Percentiles rank a stretch among this genome's conserved stretches.
Evolutionary conservation across 1,140 invertebrate species (phyloP).

Genomic region (Aphelenchoides besseyi): DNA sequence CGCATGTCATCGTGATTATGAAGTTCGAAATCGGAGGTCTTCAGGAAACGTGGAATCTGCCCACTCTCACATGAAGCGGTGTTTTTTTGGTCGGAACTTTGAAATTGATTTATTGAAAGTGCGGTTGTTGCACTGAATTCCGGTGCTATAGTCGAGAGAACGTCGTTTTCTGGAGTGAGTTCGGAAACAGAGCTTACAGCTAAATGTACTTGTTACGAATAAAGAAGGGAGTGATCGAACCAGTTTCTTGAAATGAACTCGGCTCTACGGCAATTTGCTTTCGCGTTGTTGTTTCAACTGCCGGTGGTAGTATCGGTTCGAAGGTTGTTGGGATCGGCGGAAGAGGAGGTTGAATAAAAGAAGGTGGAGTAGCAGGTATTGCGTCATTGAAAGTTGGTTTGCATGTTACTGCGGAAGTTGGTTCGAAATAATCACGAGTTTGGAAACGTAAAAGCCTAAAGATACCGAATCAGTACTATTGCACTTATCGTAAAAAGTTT

Average conservation of each 20-base stretch:
- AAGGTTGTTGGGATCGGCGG: conserved; percentile 12
- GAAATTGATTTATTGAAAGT: neutral
- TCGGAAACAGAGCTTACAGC: neutral
- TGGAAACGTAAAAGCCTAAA: conserved; percentile 58
- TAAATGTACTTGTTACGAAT: neutral
- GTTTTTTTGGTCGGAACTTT: neutral
- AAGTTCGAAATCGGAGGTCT: conserved; percentile 55
- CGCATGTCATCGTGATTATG: conserved; percentile 50
- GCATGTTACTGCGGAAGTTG: conserved; percentile 54
- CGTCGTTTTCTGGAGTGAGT: conserved; percentile 14
- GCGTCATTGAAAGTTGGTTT: conserved; percentile 19
- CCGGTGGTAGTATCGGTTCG: neutral
- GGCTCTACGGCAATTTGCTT: neutral
- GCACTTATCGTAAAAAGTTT: neutral
- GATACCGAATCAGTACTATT: neutral
- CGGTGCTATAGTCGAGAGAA: neutral
- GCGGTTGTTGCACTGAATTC: neutral
- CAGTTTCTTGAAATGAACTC: conserved; percentile 8
- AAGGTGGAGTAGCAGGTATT: neutral
- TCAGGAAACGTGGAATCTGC: conserved; percentile 46
- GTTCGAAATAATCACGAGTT: conserved; percentile 62
- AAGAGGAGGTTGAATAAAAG: neutral
- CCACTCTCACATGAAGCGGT: conserved; percentile 33
- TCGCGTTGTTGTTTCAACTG: conserved; percentile 13
- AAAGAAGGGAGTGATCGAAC: no score